Base-by-base conservation (phyloP, 2,113 vertebrate species). In the Sinosuthora webbiana region DNA sequence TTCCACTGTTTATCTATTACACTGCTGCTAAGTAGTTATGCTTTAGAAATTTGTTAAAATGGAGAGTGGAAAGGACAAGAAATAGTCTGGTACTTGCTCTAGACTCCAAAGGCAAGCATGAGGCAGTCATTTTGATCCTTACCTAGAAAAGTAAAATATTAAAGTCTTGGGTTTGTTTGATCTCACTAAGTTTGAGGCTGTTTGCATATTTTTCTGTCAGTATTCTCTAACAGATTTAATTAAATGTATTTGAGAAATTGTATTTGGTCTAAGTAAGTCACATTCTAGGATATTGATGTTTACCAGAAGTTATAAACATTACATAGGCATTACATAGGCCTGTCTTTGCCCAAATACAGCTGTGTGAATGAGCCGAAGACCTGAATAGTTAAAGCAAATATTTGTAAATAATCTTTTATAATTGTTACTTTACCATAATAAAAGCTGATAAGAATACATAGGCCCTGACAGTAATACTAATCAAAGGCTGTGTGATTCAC, bases 401-500 rank as follows among this genome's bases (percentile, higher is more conserved):
- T 52, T 57, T 97, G 60, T 75, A 87, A 85, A 42, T 23, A 39
- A 15, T 39, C 41, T 91, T 80, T 57, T 59, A 11, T 45, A 82
- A 37, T 30, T 60, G 18, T 74, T 76, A 42, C 11, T 67, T 59
- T 56, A 28, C 14, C 15, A 4, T 89, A 42, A 31, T 41, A 44
- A 65, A 42, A 82, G 24, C 30, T 71, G 42, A 0, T 74, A 70
- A 74, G 74, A 78, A n/a, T 25, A 13, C 5, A 3, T 74, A 56
- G 71, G 14, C 25, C 55, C 18, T 60, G 62, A 20, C 30, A 68
- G 11, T 49, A 47, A 53, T 74, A 76, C 67, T 87, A 35, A 77
- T 67, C 41, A 65, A 85, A 70, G 37, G 47, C 6, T 57, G 13
- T 76, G 91, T 96, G 33, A 50, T 97, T 97, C 94, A 68, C 98